Evolutionary conservation across 2,888 invertebrate genomes (phyloP).

Genomic region (Bhutanitis thaidina): DNA sequence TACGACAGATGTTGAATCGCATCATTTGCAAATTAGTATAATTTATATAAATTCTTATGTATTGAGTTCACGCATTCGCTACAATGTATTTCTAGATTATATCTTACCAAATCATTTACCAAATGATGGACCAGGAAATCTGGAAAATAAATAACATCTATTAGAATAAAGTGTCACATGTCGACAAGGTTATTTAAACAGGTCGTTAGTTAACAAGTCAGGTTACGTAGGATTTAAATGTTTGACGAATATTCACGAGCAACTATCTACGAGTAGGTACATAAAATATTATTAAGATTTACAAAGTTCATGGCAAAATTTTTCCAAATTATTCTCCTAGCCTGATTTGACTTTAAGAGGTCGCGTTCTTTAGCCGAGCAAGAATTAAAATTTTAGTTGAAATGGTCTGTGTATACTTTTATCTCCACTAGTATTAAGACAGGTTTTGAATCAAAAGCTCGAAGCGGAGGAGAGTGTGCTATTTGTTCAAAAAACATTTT

Average conservation of each 20-base stretch:
- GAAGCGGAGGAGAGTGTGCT: no score
- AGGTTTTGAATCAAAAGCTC: no score
- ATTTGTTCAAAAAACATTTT: no score
- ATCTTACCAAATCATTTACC: constrained; percentile 17
- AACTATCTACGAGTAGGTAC: constrained; percentile 4
- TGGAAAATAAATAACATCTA: constrained; percentile 9
- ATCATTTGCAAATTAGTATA: background rate
- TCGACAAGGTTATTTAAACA: constrained; percentile 11
- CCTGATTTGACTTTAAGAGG: no score
- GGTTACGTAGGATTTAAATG: constrained; percentile 3
- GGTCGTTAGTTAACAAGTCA: constrained; percentile 6
- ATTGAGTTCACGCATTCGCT: constrained; percentile 1
- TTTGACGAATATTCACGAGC: background rate
- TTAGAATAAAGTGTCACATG: constrained; percentile 16
- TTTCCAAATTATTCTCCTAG: no score
- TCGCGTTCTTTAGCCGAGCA: no score
- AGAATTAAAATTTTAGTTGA: no score
- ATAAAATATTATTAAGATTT: background rate
- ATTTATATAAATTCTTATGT: background rate
- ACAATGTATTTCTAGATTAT: constrained; percentile 1
- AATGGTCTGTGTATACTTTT: no score
- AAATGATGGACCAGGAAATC: constrained; percentile 18
- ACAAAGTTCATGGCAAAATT: background rate
- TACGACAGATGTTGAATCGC: background rate
- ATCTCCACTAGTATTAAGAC: no score